phyloP scores from a whole-genome alignment of 2,113 vertebrate genomes.

The Vulpes lagopus region DNA sequence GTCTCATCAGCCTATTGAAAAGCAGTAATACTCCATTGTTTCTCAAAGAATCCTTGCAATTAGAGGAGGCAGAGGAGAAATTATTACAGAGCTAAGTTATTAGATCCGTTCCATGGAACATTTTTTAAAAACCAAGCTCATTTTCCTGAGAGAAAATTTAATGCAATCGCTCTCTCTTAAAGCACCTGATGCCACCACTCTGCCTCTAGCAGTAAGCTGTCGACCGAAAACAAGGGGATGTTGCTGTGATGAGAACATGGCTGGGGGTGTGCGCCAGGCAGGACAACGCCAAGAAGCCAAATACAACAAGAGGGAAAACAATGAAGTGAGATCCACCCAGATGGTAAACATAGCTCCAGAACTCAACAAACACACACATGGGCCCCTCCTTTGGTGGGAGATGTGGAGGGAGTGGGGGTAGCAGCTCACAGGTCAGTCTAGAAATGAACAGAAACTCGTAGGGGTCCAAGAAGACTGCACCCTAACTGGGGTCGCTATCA shows the following conservation, averaged over 20 bases:
- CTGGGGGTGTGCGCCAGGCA: neutral
- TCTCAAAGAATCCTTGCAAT: constrained; percentile 55
- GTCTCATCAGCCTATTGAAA: neutral
- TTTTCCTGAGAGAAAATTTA: constrained; percentile 48
- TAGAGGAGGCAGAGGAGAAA: constrained; percentile 67
- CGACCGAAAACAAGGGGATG: neutral
- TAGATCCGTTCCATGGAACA: constrained; percentile 39
- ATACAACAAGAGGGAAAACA: neutral
- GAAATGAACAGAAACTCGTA: neutral
- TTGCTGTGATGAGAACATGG: neutral
- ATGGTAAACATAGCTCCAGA: neutral
- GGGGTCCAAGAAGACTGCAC: neutral
- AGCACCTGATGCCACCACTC: neutral
- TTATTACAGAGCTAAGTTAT: constrained; percentile 53
- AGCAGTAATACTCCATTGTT: neutral
- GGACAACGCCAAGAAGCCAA: neutral
- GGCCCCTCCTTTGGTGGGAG: neutral
- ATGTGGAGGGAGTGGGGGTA: accelerated
- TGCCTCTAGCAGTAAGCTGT: neutral
- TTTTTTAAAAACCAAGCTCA: neutral
- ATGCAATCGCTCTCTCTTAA: constrained; percentile 1
- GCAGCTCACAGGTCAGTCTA: neutral
- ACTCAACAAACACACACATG: neutral
- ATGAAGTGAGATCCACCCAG: neutral
- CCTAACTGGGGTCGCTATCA: neutral